A percentile compares a stretch with the other conserved stretches of the same genome.
Conservation (phyloP, 1,140 invertebrate species). For the Lordiphosa collinella region DNA sequence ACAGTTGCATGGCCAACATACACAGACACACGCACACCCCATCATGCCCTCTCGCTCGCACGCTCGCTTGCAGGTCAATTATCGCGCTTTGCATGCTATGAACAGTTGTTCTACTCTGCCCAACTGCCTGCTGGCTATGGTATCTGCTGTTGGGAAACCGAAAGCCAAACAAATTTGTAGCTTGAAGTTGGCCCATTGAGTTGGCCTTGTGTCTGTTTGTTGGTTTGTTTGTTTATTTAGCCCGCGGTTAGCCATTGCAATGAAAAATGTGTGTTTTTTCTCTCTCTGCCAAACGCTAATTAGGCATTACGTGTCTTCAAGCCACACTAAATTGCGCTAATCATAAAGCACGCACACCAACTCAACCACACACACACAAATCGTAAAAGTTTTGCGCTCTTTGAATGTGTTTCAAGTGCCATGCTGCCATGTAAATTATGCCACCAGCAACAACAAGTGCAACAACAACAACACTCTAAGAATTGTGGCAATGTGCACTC, state of each 20-base stretch:
- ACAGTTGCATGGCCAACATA: conserved; percentile 58
- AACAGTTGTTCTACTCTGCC: conserved; percentile 38
- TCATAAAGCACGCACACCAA: conserved; percentile 41
- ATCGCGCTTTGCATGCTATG: conserved; percentile 67
- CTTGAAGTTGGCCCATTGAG: conserved; percentile 63
- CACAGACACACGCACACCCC: conserved; percentile 5
- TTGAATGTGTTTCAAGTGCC: conserved; percentile 54
- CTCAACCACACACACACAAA: conserved; percentile 5
- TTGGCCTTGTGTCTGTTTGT: conserved; percentile 34
- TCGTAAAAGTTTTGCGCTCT: conserved; percentile 17
- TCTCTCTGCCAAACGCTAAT: conserved; percentile 42
- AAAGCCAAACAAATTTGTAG: conserved; percentile 69
- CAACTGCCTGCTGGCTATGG: conserved; percentile 8
- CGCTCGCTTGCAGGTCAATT: conserved; percentile 65
- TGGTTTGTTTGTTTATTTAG: conserved; percentile 21
- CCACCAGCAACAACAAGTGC: conserved; percentile 27
- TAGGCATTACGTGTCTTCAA: conserved; percentile 64
- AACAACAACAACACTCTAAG: conserved; percentile 38
- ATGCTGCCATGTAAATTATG: conserved; percentile 60
- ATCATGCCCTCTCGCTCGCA: conserved; percentile 18
- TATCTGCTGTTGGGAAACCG: conserved; percentile 28
- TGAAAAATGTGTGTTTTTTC: conserved; percentile 47
- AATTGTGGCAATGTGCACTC: conserved; percentile 70
- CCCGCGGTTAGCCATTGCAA: conserved; percentile 61
- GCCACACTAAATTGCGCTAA: conserved; percentile 58